A percentile compares a stretch with the other conserved stretches of the same genome.
These are phyloP conservation scores for Epizoanthus fatuus DNA, from an alignment of 92 coral and sea anemone species.

Conservation along the genomic window DNA sequence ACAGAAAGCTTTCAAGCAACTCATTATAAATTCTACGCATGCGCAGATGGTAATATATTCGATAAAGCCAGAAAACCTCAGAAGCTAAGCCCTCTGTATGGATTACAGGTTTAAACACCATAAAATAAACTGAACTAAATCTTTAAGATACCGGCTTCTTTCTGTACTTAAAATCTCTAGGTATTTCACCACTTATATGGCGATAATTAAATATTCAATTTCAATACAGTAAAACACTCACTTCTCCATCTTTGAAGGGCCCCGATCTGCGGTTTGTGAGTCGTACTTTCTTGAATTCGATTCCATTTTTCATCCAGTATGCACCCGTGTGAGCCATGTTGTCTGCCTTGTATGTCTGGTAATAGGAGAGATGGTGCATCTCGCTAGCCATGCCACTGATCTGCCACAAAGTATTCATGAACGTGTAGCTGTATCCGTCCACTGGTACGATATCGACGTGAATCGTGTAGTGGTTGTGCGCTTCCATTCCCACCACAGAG, in stretches of 20 bases:
- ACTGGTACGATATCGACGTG: constrained; percentile 86
- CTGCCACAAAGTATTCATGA: constrained; percentile 88
- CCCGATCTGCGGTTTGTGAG: constrained; percentile 85
- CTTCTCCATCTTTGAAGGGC: constrained; percentile 88
- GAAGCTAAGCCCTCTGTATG: neutral
- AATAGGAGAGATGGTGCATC: constrained; percentile 73
- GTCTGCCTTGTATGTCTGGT: constrained; percentile 91
- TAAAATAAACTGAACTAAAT: neutral
- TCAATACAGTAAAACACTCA: neutral
- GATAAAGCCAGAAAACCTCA: neutral
- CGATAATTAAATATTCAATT: no score
- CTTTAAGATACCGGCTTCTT: neutral
- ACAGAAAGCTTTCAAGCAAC: neutral
- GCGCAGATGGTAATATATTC: neutral
- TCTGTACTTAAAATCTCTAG: neutral
- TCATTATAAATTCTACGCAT: constrained; percentile 23
- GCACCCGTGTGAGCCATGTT: constrained; percentile 83
- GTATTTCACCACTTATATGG: neutral
- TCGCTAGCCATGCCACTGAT: constrained; percentile 88
- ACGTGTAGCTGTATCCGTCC: constrained; percentile 89
- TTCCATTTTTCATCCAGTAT: constrained; percentile 95
- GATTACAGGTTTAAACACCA: neutral
- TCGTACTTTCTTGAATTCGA: constrained; percentile 89
- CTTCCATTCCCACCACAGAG: constrained; percentile 87
- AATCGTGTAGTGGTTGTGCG: constrained; percentile 69